Evolutionary conservation across 2,888 invertebrate species (phyloP).

Genomic region (Drosophila paramelanica): DNA sequence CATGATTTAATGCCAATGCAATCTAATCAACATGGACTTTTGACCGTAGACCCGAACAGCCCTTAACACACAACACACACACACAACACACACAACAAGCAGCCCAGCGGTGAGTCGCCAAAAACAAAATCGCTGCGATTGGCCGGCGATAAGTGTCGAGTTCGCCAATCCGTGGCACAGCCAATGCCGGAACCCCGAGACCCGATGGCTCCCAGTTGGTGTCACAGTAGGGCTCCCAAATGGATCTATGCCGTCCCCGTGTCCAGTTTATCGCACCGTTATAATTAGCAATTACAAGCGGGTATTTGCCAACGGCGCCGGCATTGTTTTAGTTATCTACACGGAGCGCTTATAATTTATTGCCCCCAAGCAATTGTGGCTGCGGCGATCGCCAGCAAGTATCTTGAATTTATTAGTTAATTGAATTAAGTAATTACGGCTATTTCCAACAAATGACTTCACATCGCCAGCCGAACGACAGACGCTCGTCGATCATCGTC

Average conservation of each 20-base stretch:
- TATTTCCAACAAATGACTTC: constrained; percentile 72
- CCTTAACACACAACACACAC: not conserved
- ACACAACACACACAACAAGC: no score
- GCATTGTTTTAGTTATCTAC: constrained; percentile 32
- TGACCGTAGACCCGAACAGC: constrained; percentile 2
- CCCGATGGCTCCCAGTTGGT: constrained; percentile 6
- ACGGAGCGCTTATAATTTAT: constrained; percentile 55
- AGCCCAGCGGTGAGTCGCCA: constrained; percentile 3
- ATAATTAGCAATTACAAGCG: constrained; percentile 71
- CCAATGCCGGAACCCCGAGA: constrained; percentile 33
- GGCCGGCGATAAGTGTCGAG: constrained; percentile 52
- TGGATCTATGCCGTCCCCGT: not conserved
- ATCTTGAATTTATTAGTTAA: constrained; percentile 71
- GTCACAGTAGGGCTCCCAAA: not conserved
- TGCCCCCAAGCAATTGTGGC: constrained; percentile 27
- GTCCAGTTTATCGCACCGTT: constrained; percentile 40
- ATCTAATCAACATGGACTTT: constrained; percentile 61
- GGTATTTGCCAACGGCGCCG: constrained; percentile 32
- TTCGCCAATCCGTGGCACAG: constrained; percentile 33
- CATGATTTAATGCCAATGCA: constrained; percentile 59
- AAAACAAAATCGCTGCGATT: constrained; percentile 29
- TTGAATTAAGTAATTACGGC: constrained; percentile 74
- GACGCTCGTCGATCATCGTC: constrained; percentile 22
- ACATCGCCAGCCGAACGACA: constrained; percentile 41
- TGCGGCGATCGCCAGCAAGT: constrained; percentile 36